Evolutionary conservation across 1,140 invertebrate genomes (phyloP).

Genomic region (Lasioglossum albipes): DNA sequence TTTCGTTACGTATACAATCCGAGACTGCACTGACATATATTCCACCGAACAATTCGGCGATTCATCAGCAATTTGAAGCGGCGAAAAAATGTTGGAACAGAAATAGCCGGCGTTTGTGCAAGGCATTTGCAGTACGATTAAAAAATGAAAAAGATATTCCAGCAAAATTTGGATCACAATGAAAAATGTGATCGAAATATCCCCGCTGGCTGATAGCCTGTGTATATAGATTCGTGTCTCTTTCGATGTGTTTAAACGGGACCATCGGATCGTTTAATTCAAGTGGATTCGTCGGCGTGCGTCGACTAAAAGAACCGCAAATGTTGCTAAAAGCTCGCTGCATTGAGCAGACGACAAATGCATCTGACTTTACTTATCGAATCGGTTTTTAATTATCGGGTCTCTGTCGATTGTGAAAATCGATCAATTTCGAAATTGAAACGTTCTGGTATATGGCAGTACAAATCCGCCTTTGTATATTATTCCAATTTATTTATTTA

Average conservation of each 20-base stretch:
- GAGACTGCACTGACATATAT: not conserved
- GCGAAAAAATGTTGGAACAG: not conserved
- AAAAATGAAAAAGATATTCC: conserved; percentile 2
- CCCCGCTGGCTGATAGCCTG: not conserved
- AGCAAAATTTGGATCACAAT: not conserved
- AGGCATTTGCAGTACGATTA: conserved; percentile 13
- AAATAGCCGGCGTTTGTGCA: not conserved
- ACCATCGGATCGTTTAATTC: conserved; percentile 38
- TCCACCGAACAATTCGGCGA: not conserved
- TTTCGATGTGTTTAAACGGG: not conserved
- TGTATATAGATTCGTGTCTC: not conserved
- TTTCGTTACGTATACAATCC: conserved; percentile 21
- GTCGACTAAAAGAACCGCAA: conserved; percentile 14
- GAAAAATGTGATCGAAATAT: conserved; percentile 9
- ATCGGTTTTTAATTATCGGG: conserved; percentile 12
- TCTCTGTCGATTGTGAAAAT: not conserved
- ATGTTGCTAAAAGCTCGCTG: conserved; percentile 2
- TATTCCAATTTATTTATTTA: too few relatives aligned
- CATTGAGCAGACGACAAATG: not conserved
- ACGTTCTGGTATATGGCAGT: too few relatives aligned
- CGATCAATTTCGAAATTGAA: too few relatives aligned
- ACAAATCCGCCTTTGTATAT: too few relatives aligned
- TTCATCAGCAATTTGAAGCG: not conserved
- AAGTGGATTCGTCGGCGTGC: conserved; percentile 35
- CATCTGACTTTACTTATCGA: not conserved